Percentiles rank a stretch among this genome's conserved stretches.
phyloP scores from a whole-genome alignment of 2,113 vertebrate genomes.

The Pelvicachromis taeniatus region DNA sequence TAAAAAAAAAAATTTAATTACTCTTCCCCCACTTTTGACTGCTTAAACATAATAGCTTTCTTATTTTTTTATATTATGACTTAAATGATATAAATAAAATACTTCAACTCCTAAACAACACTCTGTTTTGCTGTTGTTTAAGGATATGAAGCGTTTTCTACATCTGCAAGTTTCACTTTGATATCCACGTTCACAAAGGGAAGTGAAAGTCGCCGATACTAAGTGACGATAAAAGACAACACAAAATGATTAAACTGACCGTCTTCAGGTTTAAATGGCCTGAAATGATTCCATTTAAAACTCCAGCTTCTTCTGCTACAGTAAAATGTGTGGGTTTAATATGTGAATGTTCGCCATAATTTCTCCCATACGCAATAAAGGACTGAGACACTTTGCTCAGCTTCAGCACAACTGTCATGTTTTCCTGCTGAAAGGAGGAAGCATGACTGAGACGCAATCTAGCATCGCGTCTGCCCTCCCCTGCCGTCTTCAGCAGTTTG shows the following conservation, averaged over 20 bases:
- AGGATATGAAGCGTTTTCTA: neutral
- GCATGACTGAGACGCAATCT: neutral
- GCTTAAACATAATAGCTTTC: neutral
- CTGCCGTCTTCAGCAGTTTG: neutral
- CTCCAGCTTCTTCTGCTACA: neutral
- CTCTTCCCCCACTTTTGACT: neutral
- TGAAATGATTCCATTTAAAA: neutral
- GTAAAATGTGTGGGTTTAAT: neutral
- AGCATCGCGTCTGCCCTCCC: neutral
- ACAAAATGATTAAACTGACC: neutral
- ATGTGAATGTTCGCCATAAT: neutral
- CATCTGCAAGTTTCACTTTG: neutral
- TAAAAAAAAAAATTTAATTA: neutral
- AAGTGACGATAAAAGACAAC: neutral
- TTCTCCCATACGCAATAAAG: neutral
- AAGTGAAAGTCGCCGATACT: neutral
- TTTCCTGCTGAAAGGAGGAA: conserved; percentile 26
- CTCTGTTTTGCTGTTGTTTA: neutral
- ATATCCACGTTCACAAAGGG: neutral
- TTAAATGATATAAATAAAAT: neutral
- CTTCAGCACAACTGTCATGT: neutral
- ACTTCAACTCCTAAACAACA: neutral
- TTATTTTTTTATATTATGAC: neutral
- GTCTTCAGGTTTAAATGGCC: neutral
- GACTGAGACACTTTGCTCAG: neutral